These are phyloP conservation scores for Cydia pomonella DNA, from an alignment of 1,140 invertebrate genomes.

Conservation along the genomic window DNA sequence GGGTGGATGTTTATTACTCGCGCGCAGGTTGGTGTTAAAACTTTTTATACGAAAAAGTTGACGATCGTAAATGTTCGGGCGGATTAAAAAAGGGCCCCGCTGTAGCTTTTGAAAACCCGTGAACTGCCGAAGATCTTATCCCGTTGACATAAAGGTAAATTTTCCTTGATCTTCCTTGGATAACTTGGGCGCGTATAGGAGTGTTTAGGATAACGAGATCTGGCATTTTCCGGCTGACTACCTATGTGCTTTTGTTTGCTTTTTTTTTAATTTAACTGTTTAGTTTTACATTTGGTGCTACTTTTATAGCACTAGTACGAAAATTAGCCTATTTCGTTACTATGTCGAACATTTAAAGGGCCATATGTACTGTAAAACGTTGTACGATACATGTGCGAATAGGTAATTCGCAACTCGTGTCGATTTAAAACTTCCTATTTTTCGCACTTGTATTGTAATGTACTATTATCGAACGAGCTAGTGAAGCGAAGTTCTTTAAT, in stretches of 20 bases:
- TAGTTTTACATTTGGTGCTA: no score
- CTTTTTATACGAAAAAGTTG: slow-evolving; percentile 71
- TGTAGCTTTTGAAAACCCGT: background rate
- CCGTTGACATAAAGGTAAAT: background rate
- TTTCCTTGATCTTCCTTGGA: background rate
- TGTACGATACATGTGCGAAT: no score
- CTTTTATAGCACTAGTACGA: no score
- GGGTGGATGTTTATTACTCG: slow-evolving; percentile 62
- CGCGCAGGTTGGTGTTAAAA: slow-evolving; percentile 61
- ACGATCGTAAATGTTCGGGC: slow-evolving; percentile 70
- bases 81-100: slow-evolving; percentile 58
- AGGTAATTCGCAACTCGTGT: no score
- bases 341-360: no score
- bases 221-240: slow-evolving; percentile 16
- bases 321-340: no score
- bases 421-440: no score
- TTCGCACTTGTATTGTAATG: no score
- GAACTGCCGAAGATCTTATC: background rate
- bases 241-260: background rate
- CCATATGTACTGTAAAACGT: no score
- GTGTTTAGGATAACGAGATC: slow-evolving; percentile 25
- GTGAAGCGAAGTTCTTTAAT: no score
- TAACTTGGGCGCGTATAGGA: background rate
- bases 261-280: background rate
- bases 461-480: no score